Percentiles rank a stretch among this genome's conserved stretches.
Conservation (phyloP, 2,888 invertebrate species). For the Corythucha ciliata region DNA sequence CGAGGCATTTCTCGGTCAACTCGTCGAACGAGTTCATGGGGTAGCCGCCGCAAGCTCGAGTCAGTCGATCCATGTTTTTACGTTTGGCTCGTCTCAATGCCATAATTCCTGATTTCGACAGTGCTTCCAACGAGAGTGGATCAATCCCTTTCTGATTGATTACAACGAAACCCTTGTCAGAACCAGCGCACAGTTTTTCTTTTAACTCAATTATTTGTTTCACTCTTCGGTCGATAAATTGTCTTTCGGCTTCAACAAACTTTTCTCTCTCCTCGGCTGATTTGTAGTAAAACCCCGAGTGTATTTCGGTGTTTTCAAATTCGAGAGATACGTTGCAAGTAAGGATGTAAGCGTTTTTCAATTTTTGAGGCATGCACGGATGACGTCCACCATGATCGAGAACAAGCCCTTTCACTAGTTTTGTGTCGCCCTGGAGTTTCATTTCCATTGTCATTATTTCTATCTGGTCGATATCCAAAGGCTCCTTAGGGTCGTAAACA, state of each 20-base stretch:
- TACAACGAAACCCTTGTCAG: slow-evolving; percentile 81
- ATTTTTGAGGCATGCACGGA: slow-evolving; percentile 95
- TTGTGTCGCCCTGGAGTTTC: slow-evolving; percentile 72
- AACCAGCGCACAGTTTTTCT: slow-evolving; percentile 83
- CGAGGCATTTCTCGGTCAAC: slow-evolving; percentile 73
- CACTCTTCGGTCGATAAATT: slow-evolving; percentile 92
- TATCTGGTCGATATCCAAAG: slow-evolving; percentile 91
- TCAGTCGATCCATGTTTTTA: slow-evolving; percentile 95
- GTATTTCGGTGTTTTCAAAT: slow-evolving; percentile 84
- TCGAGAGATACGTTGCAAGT: slow-evolving; percentile 99
- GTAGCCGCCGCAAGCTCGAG: slow-evolving; percentile 88
- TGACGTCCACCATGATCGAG: slow-evolving; percentile 96
- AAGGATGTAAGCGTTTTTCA: slow-evolving; percentile 87
- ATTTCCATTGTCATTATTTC: slow-evolving; percentile 99
- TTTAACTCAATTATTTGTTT: slow-evolving; percentile 87
- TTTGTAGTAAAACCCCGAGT: slow-evolving; percentile 98
- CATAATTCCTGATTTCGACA: slow-evolving; percentile 94
- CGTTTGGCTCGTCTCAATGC: slow-evolving; percentile 92
- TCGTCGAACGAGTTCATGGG: slow-evolving; percentile 96
- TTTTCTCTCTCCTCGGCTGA: slow-evolving; percentile 93
- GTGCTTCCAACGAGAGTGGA: slow-evolving; percentile 87
- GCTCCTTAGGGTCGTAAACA: slow-evolving; percentile 54
- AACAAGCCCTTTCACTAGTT: slow-evolving; percentile 73
- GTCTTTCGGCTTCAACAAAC: slow-evolving; percentile 84
- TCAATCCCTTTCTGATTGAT: slow-evolving; percentile 99